phyloP scores from a whole-genome alignment of 2,113 vertebrate species.

The Montifringilla adamsi region DNA sequence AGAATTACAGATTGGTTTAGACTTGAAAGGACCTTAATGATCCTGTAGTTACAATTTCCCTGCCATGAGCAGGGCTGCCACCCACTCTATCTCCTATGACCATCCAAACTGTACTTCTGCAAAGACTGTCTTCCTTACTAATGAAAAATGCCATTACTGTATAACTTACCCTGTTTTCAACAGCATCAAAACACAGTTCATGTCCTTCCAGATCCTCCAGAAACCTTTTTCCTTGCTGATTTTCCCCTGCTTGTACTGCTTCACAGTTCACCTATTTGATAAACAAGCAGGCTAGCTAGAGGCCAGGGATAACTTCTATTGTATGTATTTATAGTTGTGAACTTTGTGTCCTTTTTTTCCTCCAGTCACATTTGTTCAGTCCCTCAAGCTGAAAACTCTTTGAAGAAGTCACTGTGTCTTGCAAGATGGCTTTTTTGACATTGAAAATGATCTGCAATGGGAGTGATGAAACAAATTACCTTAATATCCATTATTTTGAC shows the following conservation, averaged over 20 bases:
- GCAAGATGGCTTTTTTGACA: neutral
- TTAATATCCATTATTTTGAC: neutral
- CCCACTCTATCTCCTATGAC: neutral
- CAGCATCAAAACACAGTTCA: neutral
- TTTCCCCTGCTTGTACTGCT: neutral
- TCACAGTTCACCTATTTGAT: neutral
- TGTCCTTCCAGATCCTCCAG: neutral
- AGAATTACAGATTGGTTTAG: neutral
- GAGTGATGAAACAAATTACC: neutral
- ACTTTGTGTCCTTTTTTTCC: neutral
- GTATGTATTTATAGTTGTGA: neutral
- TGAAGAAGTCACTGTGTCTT: neutral
- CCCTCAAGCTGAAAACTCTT: constrained; percentile 1
- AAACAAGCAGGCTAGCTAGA: neutral
- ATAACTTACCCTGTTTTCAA: neutral
- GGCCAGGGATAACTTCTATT: neutral
- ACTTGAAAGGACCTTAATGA: neutral
- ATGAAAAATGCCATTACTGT: neutral
- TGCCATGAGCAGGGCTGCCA: neutral
- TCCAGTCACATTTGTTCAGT: neutral
- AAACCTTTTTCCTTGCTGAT: neutral
- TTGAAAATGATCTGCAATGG: neutral
- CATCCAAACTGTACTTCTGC: neutral
- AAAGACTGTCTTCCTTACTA: neutral
- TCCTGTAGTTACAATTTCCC: neutral